Conservation (phyloP, 2,888 invertebrate species). For the Epicampocera succincta region DNA sequence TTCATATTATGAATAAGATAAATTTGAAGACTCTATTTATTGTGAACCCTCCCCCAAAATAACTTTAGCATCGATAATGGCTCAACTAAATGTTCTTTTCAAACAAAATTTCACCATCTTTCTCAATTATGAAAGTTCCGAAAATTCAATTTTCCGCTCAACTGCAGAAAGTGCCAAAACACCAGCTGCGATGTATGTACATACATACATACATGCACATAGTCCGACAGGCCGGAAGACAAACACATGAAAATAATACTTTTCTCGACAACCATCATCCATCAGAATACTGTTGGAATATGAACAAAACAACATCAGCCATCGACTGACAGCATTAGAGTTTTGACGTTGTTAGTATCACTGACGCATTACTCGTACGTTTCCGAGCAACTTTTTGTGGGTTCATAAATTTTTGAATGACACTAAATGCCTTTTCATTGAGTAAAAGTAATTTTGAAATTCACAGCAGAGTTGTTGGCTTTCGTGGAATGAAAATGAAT, state of each 20-base stretch:
- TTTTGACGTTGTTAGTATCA: conserved; percentile 43
- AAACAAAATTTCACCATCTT: neutral
- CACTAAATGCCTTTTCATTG: neutral
- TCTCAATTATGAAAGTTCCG: conserved; percentile 17
- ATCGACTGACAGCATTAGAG: conserved; percentile 6
- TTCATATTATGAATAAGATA: too few relatives aligned
- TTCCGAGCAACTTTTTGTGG: conserved; percentile 4
- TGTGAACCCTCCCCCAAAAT: too few relatives aligned
- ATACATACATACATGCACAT: neutral
- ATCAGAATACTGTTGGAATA: conserved; percentile 3
- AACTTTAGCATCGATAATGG: too few relatives aligned
- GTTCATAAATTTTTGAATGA: conserved; percentile 20
- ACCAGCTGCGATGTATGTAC: conserved; percentile 17
- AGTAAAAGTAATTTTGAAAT: conserved; percentile 37
- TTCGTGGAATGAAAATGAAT: neutral
- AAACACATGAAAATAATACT: neutral
- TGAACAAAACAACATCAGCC: neutral
- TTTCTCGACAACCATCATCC: conserved; percentile 20
- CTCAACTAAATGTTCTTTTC: neutral
- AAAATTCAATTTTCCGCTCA: conserved; percentile 61
- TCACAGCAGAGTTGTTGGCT: conserved; percentile 17
- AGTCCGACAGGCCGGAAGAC: neutral
- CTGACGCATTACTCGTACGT: conserved; percentile 35
- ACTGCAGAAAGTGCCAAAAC: conserved; percentile 32
- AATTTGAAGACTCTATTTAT: too few relatives aligned